Evolutionary conservation across 2,113 vertebrate species (phyloP), one percentile per base, ranked within the genome.

Genomic region (Cnemophilus loriae): DNA sequence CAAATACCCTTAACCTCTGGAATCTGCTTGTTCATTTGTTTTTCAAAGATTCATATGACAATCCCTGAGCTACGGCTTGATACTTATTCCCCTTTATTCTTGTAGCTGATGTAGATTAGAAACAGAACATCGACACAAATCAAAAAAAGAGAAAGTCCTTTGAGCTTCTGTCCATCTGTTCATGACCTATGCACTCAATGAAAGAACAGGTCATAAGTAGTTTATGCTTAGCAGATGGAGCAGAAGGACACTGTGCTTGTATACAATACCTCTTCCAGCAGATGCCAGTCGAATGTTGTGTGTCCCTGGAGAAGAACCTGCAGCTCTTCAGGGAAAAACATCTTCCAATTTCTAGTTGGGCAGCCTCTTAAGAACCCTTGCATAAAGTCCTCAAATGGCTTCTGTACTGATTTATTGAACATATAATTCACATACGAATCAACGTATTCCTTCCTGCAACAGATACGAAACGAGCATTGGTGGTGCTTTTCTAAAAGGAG

Each of bases 271-370:
- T 97, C 47, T 93, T 95, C 92, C 41, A 98, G 89, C 42, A 97
- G 87, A 33, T 57, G 39, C 98, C 98, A 98, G 46, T 98, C 82
- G 20, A 78, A 78, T 39, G 50, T 20, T 39, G 20, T 19, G 5
- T 78, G 78, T 83, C 98, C 97, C 57, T 97, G 75, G 20, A 98
- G 87, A 93, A 97, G 19, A 49, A 52, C 14, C 63, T 84, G 95
- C 53, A 98, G 94, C 39, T 98, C 97, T 27, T 4, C 64, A 57
- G 98, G 97, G 47, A 93, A 86, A 84, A 98, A 98, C 5, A 98
- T 69, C 56, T 53, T 96, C 97, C 97, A 98, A 4, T 1, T 69
- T 24, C 22, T 26, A 79, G 55, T 47, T 32, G 97, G 97, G 69
- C 94, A 97, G 77, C 96, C 97, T 93, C 44, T 84, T 61, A 83